Evolutionary conservation across 1,140 invertebrate species (phyloP).

Genomic region (Aphelinus certus): DNA sequence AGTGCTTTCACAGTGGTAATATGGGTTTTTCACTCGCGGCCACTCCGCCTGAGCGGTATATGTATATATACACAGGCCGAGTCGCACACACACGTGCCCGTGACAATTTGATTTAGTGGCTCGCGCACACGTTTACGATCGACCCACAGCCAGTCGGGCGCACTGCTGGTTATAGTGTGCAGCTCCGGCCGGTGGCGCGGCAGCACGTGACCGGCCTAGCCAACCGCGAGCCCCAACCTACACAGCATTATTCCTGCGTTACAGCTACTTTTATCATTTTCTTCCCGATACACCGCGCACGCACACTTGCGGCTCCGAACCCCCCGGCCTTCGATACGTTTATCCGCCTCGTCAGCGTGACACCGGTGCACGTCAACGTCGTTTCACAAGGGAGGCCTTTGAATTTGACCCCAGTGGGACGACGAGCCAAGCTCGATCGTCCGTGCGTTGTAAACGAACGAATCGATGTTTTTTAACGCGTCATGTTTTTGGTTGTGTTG

Average conservation of each 20-base stretch:
- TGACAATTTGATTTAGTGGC: slow-evolving; percentile 53
- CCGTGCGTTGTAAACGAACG: too few relatives aligned
- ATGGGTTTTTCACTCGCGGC: slow-evolving; percentile 44
- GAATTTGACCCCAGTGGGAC: too few relatives aligned
- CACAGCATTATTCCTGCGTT: slow-evolving; percentile 39
- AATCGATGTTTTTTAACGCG: neutral
- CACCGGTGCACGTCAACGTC: too few relatives aligned
- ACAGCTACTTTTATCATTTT: slow-evolving; percentile 29
- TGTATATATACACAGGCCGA: too few relatives aligned
- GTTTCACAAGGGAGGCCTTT: too few relatives aligned
- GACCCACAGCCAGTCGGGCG: slow-evolving; percentile 42
- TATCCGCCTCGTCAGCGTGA: too few relatives aligned
- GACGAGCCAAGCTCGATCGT: too few relatives aligned
- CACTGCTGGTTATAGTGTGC: slow-evolving; percentile 23
- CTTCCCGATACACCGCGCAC: neutral
- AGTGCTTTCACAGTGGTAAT: too few relatives aligned
- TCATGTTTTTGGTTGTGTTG: slow-evolving; percentile 59
- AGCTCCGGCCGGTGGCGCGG: slow-evolving; percentile 1
- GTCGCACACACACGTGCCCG: slow-evolving; percentile 37
- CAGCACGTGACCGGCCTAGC: slow-evolving; percentile 35
- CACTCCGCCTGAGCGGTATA: neutral
- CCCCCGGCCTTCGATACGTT: too few relatives aligned
- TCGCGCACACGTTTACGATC: slow-evolving; percentile 53
- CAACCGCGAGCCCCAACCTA: slow-evolving; percentile 4
- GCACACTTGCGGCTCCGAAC: neutral